Evolutionary conservation across 2,797 vertebrate genomes (phyloP), one percentile per base, ranked within the genome.

Genomic region (Falco naumanni): DNA sequence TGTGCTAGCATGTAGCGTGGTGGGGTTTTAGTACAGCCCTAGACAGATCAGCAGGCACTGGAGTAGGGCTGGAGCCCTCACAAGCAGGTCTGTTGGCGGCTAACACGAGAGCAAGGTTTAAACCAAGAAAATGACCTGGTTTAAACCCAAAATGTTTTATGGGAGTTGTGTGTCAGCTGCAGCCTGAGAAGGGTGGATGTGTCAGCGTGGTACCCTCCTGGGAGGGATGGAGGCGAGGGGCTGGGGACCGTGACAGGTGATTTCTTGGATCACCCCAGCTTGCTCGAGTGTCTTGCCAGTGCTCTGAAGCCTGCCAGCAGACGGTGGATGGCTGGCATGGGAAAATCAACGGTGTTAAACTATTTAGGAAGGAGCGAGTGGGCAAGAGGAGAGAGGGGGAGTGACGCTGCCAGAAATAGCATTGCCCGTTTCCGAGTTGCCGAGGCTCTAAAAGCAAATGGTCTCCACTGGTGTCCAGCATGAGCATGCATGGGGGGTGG

Each of bases 1-100:
- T 50, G 16, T 2, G 1, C 54, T 48, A 22, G 13, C 0, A 2
- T 29, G 22, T 24, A 2, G 13, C 0, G 1, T 15, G 54, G 10
- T 4, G 13, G 56, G 41, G 28, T 48, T 89, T 61, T 50, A 25
- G 8, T 21, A 11, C 2, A 7, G 48, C 48, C 8, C 16, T 37
- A 34, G 26, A 13, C 16, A 61, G 50, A 68, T 5, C 5, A 7
- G 33, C 14, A 56, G 50, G 13, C 5, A 3, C 39, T n/a, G 74
- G 33, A 57, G 37, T 57, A 48, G 57, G 33, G 26, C 74, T 68
- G 84, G 22, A 87, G 63, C n/a, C 25, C 41, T 92, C 8, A 0
- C 43, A 48, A 53, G 45, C 7, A 11, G 12, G 50, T 84, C 65
- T 78, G 15, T 3, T 50, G 51, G 57, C 53, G 16, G n/a, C 65